Evolutionary conservation across 1,140 invertebrate genomes (phyloP).

Genomic region (Drosophila auraria): DNA sequence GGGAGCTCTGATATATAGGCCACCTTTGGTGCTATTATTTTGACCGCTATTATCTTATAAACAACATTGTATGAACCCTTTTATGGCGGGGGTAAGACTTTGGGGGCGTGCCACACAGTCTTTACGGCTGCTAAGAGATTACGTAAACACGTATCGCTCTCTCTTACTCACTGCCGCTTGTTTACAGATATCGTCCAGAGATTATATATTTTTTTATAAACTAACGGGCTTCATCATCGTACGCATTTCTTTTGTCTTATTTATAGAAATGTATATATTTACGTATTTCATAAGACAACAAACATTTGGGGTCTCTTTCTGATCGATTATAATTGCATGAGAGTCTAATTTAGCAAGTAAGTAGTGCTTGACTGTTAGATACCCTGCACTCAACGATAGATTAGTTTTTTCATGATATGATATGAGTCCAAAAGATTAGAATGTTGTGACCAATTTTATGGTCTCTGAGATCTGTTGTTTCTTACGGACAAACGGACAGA

Average conservation of each 20-base stretch:
- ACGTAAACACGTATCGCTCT: conserved; percentile 55
- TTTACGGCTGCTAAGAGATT: conserved; percentile 55
- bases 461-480: no score
- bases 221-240: conserved; percentile 28
- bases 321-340: no score
- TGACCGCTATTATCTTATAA: conserved; percentile 18
- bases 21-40: background rate
- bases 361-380: no score
- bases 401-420: no score
- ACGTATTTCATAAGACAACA: no score
- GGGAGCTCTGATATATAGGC: background rate
- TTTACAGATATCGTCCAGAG: background rate
- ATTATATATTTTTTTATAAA: conserved; percentile 9
- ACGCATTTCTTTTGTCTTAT: background rate
- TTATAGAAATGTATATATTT: background rate
- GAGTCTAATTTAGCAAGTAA: background rate
- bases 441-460: no score
- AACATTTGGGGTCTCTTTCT: no score
- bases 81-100: conserved; percentile 33
- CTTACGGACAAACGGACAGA: no score
- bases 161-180: conserved; percentile 18
- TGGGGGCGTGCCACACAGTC: conserved; percentile 25
- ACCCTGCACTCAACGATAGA: no score
- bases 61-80: conserved; percentile 27
- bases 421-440: no score